Conservation (phyloP, 2,888 invertebrate species). For the Microchrysa polita region DNA sequence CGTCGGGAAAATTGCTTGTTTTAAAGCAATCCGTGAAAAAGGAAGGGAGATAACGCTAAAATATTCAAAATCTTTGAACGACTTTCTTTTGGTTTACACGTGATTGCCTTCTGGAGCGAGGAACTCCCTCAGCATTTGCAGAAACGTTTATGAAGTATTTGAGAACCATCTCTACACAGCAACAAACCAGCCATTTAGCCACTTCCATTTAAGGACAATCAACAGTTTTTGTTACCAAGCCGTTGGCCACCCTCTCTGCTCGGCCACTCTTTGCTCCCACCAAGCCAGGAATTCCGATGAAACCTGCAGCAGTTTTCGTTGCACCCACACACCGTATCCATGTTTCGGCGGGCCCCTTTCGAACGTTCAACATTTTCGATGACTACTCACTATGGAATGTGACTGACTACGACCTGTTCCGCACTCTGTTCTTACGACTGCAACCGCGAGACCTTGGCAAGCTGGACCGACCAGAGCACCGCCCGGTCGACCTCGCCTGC, state of each 20-base stretch:
- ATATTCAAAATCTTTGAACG: no score
- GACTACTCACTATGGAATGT: slow-evolving; percentile 34
- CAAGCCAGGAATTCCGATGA: slow-evolving; percentile 1
- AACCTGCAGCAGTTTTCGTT: neutral
- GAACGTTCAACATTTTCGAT: slow-evolving; percentile 1
- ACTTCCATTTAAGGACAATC: neutral
- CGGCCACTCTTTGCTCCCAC: neutral
- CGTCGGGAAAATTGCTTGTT: no score
- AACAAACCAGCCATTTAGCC: neutral
- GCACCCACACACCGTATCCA: slow-evolving; percentile 9
- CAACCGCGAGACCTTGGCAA: neutral
- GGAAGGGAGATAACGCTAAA: no score
- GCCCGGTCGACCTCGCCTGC: neutral
- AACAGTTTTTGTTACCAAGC: neutral
- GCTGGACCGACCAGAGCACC: neutral
- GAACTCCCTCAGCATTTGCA: no score
- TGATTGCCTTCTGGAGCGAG: no score
- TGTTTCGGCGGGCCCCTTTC: neutral
- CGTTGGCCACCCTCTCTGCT: neutral
- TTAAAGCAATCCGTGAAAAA: no score
- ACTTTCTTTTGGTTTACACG: no score
- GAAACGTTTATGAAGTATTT: no score
- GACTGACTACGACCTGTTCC: slow-evolving; percentile 38
- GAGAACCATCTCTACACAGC: neutral
- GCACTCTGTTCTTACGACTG: slow-evolving; percentile 2